phyloP scores from a whole-genome alignment of 2,888 invertebrate species.

The Thymelicus acteon region DNA sequence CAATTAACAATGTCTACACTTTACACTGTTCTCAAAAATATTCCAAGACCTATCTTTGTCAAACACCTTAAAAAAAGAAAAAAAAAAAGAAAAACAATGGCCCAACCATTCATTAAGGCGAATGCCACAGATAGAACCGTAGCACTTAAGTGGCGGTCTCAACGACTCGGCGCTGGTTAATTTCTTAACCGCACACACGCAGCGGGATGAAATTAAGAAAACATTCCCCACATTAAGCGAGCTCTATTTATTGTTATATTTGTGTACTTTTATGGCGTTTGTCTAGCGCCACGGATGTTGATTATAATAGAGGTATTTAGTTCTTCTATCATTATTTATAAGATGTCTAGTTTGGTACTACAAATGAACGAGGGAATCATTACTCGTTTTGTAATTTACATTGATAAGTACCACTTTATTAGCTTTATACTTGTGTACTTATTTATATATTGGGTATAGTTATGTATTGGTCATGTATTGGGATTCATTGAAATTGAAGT shows the following conservation, averaged over 20 bases:
- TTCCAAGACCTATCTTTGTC: not conserved
- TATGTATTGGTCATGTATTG: too few relatives aligned
- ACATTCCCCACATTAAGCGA: conserved; percentile 68
- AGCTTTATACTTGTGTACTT: too few relatives aligned
- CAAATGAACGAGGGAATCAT: too few relatives aligned
- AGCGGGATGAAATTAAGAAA: conserved; percentile 83
- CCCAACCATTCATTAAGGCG: conserved; percentile 8
- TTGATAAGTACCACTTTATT: too few relatives aligned
- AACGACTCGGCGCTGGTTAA: conserved; percentile 57
- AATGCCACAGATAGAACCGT: conserved; percentile 8
- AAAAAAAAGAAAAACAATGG: not conserved
- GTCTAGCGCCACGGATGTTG: conserved; percentile 11
- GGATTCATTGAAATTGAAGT: too few relatives aligned
- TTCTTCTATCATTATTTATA: not conserved
- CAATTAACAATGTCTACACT: too few relatives aligned
- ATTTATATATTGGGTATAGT: too few relatives aligned
- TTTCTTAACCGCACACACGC: conserved; percentile 80
- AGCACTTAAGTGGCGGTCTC: conserved; percentile 22
- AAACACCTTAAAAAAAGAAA: not conserved
- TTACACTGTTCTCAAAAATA: too few relatives aligned
- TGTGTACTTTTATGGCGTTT: conserved; percentile 30
- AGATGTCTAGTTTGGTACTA: not conserved
- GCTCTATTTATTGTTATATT: conserved; percentile 40
- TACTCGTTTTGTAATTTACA: too few relatives aligned
- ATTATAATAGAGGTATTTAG: conserved; percentile 9